Conservation (phyloP, 2,797 vertebrate species). For the Oryzias dopingdopingensis region DNA sequence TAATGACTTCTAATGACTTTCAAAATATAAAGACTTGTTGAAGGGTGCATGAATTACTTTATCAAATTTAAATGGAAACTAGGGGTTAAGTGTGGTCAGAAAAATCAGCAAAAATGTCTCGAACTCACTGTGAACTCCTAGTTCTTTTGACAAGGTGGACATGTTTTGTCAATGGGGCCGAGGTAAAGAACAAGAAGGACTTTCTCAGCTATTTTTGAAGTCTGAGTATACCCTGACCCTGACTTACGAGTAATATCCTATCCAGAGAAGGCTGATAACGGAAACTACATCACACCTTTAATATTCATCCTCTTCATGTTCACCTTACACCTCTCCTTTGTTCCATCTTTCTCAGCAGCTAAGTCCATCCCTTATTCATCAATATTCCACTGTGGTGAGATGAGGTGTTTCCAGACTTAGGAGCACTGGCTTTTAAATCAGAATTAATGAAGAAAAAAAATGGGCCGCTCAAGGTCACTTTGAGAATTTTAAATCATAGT, state of each 20-base stretch:
- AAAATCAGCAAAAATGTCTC: no score
- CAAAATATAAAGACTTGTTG: not conserved
- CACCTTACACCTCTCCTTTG: slow-evolving; percentile 42
- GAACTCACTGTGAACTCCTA: not conserved
- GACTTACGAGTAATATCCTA: slow-evolving; percentile 14
- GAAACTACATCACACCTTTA: slow-evolving; percentile 67
- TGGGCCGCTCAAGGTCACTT: no score
- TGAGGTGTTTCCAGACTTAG: slow-evolving; percentile 25
- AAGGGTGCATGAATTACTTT: not conserved
- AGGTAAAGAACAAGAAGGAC: not conserved
- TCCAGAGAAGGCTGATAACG: slow-evolving; percentile 24
- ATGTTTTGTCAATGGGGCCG: not conserved
- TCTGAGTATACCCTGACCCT: not conserved
- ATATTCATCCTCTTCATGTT: slow-evolving; percentile 50
- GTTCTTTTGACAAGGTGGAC: slow-evolving; percentile 6
- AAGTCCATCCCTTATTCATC: slow-evolving; percentile 12
- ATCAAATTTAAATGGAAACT: not conserved
- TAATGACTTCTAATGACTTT: no score
- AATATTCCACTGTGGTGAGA: slow-evolving; percentile 26
- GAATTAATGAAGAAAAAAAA: no score
- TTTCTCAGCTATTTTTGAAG: not conserved
- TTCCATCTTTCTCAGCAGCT: slow-evolving; percentile 29
- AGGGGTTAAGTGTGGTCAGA: slow-evolving; percentile 4
- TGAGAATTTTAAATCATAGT: no score
- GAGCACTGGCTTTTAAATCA: no score